These are phyloP conservation scores for Kudoa iwatai DNA, from an alignment of 30 jellyfish, hydroid and myxozoan genomes.

Conservation along the genomic window DNA sequence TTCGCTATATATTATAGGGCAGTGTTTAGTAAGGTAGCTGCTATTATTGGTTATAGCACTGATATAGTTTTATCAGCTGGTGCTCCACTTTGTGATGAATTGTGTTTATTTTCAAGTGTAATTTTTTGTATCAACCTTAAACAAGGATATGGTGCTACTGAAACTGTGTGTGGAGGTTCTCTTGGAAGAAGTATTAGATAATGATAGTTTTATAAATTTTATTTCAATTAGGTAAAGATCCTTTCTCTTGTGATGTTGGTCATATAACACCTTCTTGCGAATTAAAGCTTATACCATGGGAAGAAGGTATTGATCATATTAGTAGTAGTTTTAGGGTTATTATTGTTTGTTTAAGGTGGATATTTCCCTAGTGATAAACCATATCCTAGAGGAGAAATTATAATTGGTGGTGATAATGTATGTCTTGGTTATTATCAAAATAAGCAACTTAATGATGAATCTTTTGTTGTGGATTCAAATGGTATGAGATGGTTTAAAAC, in stretches of 20 bases:
- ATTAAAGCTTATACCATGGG: neutral
- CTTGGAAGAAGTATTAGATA: too few species aligned
- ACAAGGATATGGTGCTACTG: neutral
- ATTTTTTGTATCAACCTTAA: too few species aligned
- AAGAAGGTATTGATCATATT: neutral
- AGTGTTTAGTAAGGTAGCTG: neutral
- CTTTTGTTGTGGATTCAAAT: constrained; percentile 16
- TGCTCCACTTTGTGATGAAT: too few species aligned
- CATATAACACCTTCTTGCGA: too few species aligned
- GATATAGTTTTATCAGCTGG: too few species aligned
- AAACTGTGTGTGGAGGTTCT: too few species aligned
- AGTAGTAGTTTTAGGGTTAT: too few species aligned
- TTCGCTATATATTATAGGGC: too few species aligned
- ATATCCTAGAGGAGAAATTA: constrained; percentile 82
- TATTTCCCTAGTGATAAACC: neutral
- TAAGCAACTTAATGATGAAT: constrained; percentile 32
- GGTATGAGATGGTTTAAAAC: constrained; percentile 69
- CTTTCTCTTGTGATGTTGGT: too few species aligned
- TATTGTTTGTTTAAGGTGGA: too few species aligned
- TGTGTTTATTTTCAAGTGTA: too few species aligned
- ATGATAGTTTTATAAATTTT: too few species aligned
- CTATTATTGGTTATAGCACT: neutral
- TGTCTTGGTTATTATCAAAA: constrained; percentile 44
- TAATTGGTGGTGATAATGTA: constrained; percentile 29
- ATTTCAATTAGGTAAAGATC: neutral